Evolutionary conservation across 2,888 invertebrate genomes (phyloP).

Genomic region (Seira sanloemensis): DNA sequence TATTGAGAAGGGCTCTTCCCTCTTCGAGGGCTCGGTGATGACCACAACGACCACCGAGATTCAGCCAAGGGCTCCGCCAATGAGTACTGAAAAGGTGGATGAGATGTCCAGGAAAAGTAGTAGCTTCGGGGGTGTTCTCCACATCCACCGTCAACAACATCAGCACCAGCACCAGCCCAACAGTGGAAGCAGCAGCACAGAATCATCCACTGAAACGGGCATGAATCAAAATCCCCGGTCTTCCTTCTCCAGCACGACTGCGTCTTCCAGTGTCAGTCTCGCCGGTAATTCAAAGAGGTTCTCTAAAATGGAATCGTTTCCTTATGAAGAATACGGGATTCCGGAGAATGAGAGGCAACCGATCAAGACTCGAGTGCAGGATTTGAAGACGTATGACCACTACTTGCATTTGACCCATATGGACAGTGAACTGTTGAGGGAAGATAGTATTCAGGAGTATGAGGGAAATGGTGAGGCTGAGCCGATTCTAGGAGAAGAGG

Average conservation of each 20-base stretch:
- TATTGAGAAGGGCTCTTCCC: constrained; percentile 46
- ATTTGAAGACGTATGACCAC: constrained; percentile 50
- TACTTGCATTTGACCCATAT: constrained; percentile 59
- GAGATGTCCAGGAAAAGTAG: constrained; percentile 43
- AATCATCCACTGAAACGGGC: constrained; percentile 32
- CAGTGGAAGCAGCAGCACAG: background rate
- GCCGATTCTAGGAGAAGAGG: constrained; percentile 35
- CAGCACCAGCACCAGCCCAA: too few species aligned
- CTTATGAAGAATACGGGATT: constrained; percentile 62
- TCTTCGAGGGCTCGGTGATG: constrained; percentile 45
- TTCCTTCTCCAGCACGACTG: constrained; percentile 21
- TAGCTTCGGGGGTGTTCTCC: constrained; percentile 54
- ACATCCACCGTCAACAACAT: constrained; percentile 49
- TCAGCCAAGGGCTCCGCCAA: constrained; percentile 59
- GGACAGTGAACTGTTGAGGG: constrained; percentile 36
- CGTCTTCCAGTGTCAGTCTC: constrained; percentile 31
- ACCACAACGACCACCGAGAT: constrained; percentile 58
- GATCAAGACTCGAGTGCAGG: constrained; percentile 47
- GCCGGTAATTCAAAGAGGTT: constrained; percentile 41
- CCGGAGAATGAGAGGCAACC: constrained; percentile 53
- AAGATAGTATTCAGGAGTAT: constrained; percentile 42
- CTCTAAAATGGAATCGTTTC: constrained; percentile 61
- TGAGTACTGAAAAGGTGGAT: constrained; percentile 43
- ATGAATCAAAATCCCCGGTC: constrained; percentile 24
- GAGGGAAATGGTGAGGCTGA: constrained; percentile 29